A percentile compares a stretch with the other conserved stretches of the same genome.
Evolutionary conservation across 2,113 vertebrate genomes (phyloP).

Genomic region (Tetraodon nigroviridis): DNA sequence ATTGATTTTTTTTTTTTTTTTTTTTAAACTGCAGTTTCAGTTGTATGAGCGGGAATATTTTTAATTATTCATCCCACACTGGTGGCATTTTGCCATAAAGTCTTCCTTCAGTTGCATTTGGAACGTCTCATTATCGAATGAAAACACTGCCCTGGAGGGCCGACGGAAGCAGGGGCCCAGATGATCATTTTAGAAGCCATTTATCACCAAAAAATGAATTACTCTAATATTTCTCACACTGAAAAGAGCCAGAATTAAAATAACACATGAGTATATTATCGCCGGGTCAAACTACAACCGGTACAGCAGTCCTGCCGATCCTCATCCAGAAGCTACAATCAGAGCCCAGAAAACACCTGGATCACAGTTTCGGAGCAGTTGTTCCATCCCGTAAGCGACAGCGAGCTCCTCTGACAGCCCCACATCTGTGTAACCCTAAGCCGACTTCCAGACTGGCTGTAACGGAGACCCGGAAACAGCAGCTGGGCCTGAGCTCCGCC

Average conservation of each 20-base stretch:
- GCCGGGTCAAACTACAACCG: slow-evolving; percentile 24
- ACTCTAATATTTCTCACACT: slow-evolving; percentile 34
- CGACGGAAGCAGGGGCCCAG: slow-evolving; percentile 66
- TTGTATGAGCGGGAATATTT: slow-evolving; percentile 25
- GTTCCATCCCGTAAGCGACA: slow-evolving; percentile 64
- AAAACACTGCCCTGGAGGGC: slow-evolving; percentile 38
- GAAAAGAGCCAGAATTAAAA: slow-evolving; percentile 14
- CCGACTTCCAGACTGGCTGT: slow-evolving; percentile 63
- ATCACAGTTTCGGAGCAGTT: slow-evolving; percentile 64
- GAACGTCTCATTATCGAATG: slow-evolving; percentile 52
- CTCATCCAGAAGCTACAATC: slow-evolving; percentile 54
- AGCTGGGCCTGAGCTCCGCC: slow-evolving; percentile 51
- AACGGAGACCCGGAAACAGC: slow-evolving; percentile 73
- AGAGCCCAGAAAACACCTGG: slow-evolving; percentile 39
- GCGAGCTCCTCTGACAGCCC: slow-evolving; percentile 60
- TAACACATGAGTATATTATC: not conserved
- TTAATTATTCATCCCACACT: slow-evolving; percentile 31
- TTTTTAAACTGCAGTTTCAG: slow-evolving; percentile 30
- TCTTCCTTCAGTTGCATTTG: slow-evolving; percentile 48
- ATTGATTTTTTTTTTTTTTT: too few species aligned
- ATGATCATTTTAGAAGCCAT: slow-evolving; percentile 62
- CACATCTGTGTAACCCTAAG: slow-evolving; percentile 75
- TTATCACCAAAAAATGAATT: slow-evolving; percentile 53
- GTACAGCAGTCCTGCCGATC: slow-evolving; percentile 27
- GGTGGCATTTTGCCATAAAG: slow-evolving; percentile 22